phyloP scores from a whole-genome alignment of 2,888 invertebrate genomes.

The Baronia brevicornis region DNA sequence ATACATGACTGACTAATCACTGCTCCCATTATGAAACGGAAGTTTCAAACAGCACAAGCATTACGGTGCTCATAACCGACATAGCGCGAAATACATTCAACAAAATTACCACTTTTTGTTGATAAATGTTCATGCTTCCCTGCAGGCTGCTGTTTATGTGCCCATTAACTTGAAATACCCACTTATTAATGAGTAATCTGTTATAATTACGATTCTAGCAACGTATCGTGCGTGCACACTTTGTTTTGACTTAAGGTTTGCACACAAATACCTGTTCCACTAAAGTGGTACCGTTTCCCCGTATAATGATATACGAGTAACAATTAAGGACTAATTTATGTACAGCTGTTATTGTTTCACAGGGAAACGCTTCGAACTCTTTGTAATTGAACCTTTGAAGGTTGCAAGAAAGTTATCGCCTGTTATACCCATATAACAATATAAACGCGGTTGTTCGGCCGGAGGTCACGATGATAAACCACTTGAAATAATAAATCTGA shows the following conservation, averaged over 20 bases:
- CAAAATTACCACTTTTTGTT: constrained; percentile 69
- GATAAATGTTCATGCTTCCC: constrained; percentile 54
- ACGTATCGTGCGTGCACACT: constrained; percentile 33
- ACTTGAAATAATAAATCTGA: too few species aligned
- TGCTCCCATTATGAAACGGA: constrained; percentile 30
- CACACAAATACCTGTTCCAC: too few species aligned
- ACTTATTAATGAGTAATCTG: constrained; percentile 69
- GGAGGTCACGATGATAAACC: too few species aligned
- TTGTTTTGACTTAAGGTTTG: constrained; percentile 13
- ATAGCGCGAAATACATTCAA: constrained; percentile 50
- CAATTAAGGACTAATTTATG: constrained; percentile 12
- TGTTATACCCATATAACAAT: too few species aligned
- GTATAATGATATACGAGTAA: constrained; percentile 6
- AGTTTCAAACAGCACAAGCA: constrained; percentile 40
- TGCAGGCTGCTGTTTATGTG: constrained; percentile 66
- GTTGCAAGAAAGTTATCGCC: too few species aligned
- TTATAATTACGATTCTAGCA: constrained; percentile 52
- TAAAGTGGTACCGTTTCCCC: too few species aligned
- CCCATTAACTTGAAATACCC: constrained; percentile 67
- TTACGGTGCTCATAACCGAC: constrained; percentile 48
- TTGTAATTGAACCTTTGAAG: too few species aligned
- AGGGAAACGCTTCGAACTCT: too few species aligned
- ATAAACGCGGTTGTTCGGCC: too few species aligned
- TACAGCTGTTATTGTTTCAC: too few species aligned
- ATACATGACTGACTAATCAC: constrained; percentile 30